Percentiles rank a stretch among this genome's conserved stretches.
Evolutionary conservation across 2,113 vertebrate species (phyloP).

Genomic region (Tupaia tana): DNA sequence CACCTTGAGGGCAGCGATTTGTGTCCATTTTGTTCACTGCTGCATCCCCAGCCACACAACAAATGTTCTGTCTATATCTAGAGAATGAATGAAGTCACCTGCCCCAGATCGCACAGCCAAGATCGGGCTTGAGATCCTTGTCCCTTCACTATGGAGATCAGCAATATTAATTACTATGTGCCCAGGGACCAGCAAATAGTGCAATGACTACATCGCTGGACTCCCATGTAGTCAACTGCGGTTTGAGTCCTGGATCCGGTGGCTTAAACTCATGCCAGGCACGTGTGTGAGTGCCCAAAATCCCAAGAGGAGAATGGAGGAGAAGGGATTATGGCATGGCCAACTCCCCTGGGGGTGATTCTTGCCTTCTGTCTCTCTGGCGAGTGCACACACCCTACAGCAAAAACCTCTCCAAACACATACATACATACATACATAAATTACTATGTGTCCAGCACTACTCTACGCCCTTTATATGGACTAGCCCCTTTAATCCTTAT

Average conservation of each 20-base stretch:
- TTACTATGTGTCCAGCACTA: background rate
- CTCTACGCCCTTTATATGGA: background rate
- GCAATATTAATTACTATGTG: background rate
- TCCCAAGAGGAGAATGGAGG: too few relatives aligned
- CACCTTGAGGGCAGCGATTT: background rate
- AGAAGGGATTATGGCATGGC: too few relatives aligned
- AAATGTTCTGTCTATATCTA: constrained; percentile 3
- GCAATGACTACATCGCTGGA: too few relatives aligned
- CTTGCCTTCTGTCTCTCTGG: too few relatives aligned
- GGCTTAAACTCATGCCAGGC: too few relatives aligned
- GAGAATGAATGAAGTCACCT: constrained; percentile 26
- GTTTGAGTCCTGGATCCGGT: too few relatives aligned
- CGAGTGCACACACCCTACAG: too few relatives aligned
- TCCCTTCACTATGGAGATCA: background rate
- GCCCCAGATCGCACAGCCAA: background rate
- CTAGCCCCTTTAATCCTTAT: constrained; percentile 26
- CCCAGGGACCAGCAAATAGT: background rate
- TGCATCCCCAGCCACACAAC: background rate
- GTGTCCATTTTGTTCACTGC: background rate
- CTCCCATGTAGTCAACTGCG: too few relatives aligned
- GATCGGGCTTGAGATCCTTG: background rate
- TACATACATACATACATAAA: background rate
- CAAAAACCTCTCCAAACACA: too few relatives aligned
- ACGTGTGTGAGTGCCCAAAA: too few relatives aligned
- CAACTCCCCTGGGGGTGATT: too few relatives aligned